These are phyloP conservation scores for Adela reaumurella DNA, from an alignment of 2,888 invertebrate species.

Conservation along the genomic window DNA sequence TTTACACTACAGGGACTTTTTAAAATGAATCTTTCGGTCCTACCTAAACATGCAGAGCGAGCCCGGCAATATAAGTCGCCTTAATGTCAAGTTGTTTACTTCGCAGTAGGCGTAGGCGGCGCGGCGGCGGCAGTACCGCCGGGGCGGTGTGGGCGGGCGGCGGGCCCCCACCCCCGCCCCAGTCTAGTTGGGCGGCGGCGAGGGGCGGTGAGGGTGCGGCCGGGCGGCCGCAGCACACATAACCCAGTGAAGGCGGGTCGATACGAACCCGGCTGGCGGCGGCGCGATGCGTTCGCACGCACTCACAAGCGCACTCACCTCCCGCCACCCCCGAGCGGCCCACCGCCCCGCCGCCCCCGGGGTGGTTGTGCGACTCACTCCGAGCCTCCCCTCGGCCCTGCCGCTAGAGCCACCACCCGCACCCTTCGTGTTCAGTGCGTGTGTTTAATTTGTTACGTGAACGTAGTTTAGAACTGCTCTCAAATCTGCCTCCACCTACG, in stretches of 20 bases:
- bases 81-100: background rate
- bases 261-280: constrained; percentile 27
- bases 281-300: constrained; percentile 13
- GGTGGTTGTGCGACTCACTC: constrained; percentile 6
- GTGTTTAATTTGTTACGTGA: background rate
- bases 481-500: background rate
- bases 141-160: background rate
- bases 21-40: too few relatives aligned
- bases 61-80: too few relatives aligned
- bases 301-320: constrained; percentile 5
- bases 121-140: background rate
- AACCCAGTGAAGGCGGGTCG: constrained; percentile 30
- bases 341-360: constrained; percentile 6
- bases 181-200: constrained; percentile 1
- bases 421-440: background rate
- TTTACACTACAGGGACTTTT: too few relatives aligned
- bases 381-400: background rate
- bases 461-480: background rate
- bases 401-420: background rate
- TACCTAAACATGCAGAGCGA: too few relatives aligned
- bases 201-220: constrained; percentile 9
- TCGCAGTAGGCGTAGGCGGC: background rate
- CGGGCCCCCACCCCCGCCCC: background rate
- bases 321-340: constrained; percentile 3
- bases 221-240: constrained; percentile 27